Conservation (phyloP, 1,140 invertebrate genomes). For the Belonocnema kinseyi region DNA sequence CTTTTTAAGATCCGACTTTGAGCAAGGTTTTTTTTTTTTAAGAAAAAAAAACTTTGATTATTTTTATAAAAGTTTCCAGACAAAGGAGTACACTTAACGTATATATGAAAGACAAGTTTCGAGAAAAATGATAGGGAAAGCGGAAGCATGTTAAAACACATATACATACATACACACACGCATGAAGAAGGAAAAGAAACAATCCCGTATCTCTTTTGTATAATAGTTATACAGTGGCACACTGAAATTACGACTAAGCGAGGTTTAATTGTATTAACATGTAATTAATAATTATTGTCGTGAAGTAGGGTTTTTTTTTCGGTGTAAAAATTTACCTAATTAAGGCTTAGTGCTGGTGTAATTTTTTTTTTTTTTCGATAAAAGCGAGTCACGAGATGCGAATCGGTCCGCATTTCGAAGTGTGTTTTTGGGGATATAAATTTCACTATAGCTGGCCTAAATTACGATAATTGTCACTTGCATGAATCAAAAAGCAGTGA, state of each 20-base stretch:
- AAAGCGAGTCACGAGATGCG: conserved; percentile 50
- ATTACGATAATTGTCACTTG: not conserved
- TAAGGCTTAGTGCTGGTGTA: conserved; percentile 66
- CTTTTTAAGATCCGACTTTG: conserved; percentile 21
- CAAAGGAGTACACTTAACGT: conserved; percentile 33
- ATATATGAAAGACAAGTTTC: conserved; percentile 10
- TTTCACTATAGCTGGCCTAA: conserved; percentile 2
- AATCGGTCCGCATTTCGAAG: conserved; percentile 44
- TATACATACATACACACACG: not conserved
- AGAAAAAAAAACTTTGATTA: not conserved
- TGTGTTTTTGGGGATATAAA: conserved; percentile 34
- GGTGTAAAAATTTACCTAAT: conserved; percentile 73
- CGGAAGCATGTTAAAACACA: conserved; percentile 36
- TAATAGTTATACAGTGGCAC: conserved; percentile 66
- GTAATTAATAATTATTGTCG: conserved; percentile 73
- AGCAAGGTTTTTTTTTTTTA: conserved; percentile 20
- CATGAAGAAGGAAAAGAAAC: conserved; percentile 12
- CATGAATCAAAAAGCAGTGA: not conserved
- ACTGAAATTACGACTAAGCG: conserved; percentile 64
- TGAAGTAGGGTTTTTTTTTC: conserved; percentile 69
- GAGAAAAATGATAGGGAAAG: conserved; percentile 41
- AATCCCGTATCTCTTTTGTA: conserved; percentile 68
- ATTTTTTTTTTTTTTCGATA: conserved; percentile 52
- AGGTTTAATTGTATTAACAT: conserved; percentile 72
- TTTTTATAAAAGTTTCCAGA: conserved; percentile 24